These are phyloP conservation scores for Drosophila pruinosa DNA, from an alignment of 1,140 invertebrate species.

Conservation along the genomic window DNA sequence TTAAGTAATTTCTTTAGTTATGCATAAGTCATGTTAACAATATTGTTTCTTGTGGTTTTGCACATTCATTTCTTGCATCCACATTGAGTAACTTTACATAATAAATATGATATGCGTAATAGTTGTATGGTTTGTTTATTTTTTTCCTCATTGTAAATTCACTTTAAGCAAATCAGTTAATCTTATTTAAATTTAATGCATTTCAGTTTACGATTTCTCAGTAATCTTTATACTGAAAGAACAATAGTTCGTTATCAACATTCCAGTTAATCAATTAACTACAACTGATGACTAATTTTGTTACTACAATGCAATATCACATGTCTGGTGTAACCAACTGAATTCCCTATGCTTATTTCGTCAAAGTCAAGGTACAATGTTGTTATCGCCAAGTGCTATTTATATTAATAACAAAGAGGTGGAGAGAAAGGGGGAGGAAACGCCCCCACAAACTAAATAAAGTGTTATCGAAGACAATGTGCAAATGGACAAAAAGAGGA, in stretches of 20 bases:
- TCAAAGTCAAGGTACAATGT: neutral
- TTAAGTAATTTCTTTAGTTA: neutral
- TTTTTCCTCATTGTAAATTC: neutral
- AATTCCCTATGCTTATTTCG: neutral
- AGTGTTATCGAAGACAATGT: neutral
- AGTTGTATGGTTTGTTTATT: neutral
- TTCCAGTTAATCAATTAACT: neutral
- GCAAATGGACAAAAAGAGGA: neutral
- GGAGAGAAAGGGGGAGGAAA: neutral
- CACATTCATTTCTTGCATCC: neutral
- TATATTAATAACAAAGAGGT: neutral
- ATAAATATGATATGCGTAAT: neutral
- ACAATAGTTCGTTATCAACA: neutral
- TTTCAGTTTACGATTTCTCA: no score
- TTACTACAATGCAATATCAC: neutral
- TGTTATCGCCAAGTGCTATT: slow-evolving; percentile 21
- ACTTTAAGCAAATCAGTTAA: no score
- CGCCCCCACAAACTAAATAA: neutral
- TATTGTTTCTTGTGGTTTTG: neutral
- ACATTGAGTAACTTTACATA: neutral
- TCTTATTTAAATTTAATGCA: no score
- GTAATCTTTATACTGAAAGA: neutral
- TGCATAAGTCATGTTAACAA: neutral
- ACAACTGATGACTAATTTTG: neutral
- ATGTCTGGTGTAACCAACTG: neutral